Percentiles rank a stretch among this genome's conserved stretches.
Evolutionary conservation across 2,113 vertebrate species (phyloP).

Genomic region (Camelus dromedarius): DNA sequence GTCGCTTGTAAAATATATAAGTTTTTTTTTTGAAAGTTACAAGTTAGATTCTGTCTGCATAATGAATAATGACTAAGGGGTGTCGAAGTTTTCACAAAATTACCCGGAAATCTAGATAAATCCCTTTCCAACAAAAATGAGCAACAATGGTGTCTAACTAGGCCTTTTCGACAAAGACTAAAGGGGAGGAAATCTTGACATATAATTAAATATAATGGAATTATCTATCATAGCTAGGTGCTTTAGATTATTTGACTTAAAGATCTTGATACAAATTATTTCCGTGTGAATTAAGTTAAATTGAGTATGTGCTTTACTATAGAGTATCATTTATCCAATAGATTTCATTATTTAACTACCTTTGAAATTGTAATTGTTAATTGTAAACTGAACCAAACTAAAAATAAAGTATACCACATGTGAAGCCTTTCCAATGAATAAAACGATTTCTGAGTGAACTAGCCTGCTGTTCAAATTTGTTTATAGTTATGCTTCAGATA

Average conservation of each 20-base stretch:
- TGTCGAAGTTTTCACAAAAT: conserved; percentile 16
- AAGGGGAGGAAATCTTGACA: neutral
- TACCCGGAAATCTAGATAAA: conserved; percentile 50
- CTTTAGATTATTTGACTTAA: conserved; percentile 36
- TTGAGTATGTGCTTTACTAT: neutral
- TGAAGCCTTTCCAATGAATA: conserved; percentile 46
- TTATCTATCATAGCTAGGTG: neutral
- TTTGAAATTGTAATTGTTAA: conserved; percentile 17
- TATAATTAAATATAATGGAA: neutral
- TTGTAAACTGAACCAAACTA: conserved; percentile 42
- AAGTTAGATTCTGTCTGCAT: neutral
- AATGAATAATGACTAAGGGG: conserved; percentile 44
- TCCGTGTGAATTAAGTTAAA: conserved; percentile 25
- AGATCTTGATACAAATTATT: neutral
- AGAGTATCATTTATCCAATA: neutral
- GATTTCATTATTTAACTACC: neutral
- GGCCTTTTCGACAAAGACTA: neutral
- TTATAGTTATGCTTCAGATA: conserved; percentile 52
- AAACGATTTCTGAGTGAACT: conserved; percentile 39
- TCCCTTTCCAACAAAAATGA: conserved; percentile 39
- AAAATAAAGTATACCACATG: neutral
- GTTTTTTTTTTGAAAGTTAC: neutral
- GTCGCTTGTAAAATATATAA: conserved; percentile 54
- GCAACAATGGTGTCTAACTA: neutral
- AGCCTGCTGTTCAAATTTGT: conserved; percentile 62